Evolutionary conservation across 37 sponge, comb jelly and placozoan species (phyloP).

Genomic region (Haliclona indistincta): DNA sequence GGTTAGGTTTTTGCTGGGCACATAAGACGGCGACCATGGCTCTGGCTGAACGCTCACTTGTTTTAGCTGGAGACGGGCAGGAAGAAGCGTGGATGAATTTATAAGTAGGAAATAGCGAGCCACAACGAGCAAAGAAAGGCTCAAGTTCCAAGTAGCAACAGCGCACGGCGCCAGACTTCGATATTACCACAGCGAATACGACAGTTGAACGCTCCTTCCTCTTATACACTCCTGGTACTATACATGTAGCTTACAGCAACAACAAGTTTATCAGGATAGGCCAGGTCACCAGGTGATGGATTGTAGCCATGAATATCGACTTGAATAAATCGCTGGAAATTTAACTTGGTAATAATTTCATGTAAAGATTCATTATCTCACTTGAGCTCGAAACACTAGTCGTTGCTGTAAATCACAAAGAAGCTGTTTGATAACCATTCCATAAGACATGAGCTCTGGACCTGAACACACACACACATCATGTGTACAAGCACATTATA

Average conservation of each 20-base stretch:
- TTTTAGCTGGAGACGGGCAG: no score
- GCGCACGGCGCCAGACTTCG: no score
- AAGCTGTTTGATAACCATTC: slow-evolving; percentile 74
- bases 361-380: slow-evolving; percentile 11
- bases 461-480: slow-evolving; percentile 35
- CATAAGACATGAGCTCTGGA: slow-evolving; percentile 75
- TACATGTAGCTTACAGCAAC: slow-evolving; percentile 45
- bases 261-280: slow-evolving; percentile 95
- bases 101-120: no score
- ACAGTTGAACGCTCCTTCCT: no score
- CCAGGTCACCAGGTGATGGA: slow-evolving; percentile 94
- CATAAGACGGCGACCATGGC: no score
- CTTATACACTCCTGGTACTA: background rate
- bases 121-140: no score
- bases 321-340: slow-evolving; percentile 69
- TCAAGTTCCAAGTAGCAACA: no score
- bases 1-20: no score
- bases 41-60: no score
- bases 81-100: no score
- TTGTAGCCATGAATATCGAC: slow-evolving; percentile 88
- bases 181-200: no score
- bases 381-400: slow-evolving; percentile 93
- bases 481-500: background rate
- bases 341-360: background rate
- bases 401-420: slow-evolving; percentile 97